phyloP scores from a whole-genome alignment of 2,888 invertebrate genomes.

The Cordilura impudica region DNA sequence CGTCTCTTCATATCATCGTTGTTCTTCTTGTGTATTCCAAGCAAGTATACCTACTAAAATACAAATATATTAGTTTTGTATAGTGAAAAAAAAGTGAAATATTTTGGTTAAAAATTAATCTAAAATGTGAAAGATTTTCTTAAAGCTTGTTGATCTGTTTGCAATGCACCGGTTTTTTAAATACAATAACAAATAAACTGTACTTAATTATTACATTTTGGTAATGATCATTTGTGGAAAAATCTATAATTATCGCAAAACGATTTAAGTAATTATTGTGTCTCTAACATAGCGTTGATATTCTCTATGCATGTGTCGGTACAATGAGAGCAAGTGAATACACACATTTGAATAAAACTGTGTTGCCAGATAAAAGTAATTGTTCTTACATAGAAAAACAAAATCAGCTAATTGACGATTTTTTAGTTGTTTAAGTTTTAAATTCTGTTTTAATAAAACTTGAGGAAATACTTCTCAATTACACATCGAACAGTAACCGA shows the following conservation, averaged over 20 bases:
- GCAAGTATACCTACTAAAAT: constrained; percentile 60
- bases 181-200: constrained; percentile 29
- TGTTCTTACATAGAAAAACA: too few relatives aligned
- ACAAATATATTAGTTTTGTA: constrained; percentile 26
- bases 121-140: constrained; percentile 11
- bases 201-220: constrained; percentile 62
- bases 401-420: too few relatives aligned
- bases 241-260: constrained; percentile 70
- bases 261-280: constrained; percentile 61
- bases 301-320: constrained; percentile 34
- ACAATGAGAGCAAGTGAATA: constrained; percentile 27
- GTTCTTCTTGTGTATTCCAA: constrained; percentile 53
- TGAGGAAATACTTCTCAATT: too few relatives aligned
- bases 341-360: not conserved
- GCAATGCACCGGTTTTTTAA: constrained; percentile 49
- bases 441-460: too few relatives aligned
- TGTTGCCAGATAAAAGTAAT: too few relatives aligned
- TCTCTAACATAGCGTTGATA: constrained; percentile 49
- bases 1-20: constrained; percentile 41
- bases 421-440: too few relatives aligned
- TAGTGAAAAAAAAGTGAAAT: constrained; percentile 19
- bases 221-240: constrained; percentile 69
- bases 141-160: constrained; percentile 36
- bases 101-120: constrained; percentile 7
- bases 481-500: too few relatives aligned